Evolutionary conservation across 2,113 vertebrate species (phyloP).

Genomic region (Chloebia gouldiae): DNA sequence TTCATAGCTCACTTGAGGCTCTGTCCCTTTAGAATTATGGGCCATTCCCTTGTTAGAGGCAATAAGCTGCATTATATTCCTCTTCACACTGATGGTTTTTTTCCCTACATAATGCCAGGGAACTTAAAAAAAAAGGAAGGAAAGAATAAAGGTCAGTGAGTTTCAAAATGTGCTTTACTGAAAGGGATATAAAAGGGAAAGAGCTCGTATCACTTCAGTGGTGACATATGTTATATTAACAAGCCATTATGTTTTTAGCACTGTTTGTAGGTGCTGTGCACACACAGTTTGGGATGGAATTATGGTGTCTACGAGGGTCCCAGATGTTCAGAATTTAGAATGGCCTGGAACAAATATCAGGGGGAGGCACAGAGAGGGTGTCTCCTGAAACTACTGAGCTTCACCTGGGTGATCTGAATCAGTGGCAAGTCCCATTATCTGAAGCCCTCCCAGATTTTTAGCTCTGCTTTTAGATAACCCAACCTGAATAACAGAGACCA

Average conservation of each 20-base stretch:
- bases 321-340: neutral
- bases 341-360: neutral
- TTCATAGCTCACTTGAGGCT: constrained; percentile 46
- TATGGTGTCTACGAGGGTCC: accelerated
- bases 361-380: neutral
- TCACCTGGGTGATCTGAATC: neutral
- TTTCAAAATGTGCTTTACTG: neutral
- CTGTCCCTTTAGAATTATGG: constrained; percentile 39
- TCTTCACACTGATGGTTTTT: constrained; percentile 9
- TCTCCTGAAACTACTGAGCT: neutral
- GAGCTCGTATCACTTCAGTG: neutral
- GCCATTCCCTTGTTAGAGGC: constrained; percentile 46
- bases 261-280: neutral
- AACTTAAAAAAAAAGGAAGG: neutral
- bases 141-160: constrained; percentile 3
- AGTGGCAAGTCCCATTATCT: neutral
- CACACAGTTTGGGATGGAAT: neutral
- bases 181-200: constrained; percentile 16
- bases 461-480: neutral
- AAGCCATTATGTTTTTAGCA: neutral
- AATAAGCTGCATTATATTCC: constrained; percentile 48
- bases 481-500: neutral
- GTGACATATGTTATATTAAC: neutral
- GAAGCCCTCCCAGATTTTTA: neutral
- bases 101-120: neutral